A percentile compares a stretch with the other conserved stretches of the same genome.
phyloP scores from a whole-genome alignment of 2,888 invertebrate genomes.

The Magallana nippona region DNA sequence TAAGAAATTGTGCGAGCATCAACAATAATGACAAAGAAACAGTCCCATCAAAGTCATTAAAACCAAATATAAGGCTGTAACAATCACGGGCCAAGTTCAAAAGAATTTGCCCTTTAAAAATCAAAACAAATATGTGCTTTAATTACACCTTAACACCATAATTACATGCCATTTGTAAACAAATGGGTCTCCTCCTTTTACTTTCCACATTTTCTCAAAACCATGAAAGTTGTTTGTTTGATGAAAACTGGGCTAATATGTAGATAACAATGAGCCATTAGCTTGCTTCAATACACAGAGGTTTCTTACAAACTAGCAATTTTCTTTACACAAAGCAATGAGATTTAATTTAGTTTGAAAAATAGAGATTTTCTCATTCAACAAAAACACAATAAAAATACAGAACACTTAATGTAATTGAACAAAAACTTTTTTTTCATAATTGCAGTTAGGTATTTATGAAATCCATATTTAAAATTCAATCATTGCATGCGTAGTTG shows the following conservation, averaged over 20 bases:
- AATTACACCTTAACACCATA: constrained; percentile 1
- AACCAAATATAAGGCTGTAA: neutral
- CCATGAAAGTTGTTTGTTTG: neutral
- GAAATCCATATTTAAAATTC: too few relatives aligned
- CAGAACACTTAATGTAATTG: too few relatives aligned
- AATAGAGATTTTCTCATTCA: too few relatives aligned
- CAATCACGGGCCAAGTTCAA: neutral
- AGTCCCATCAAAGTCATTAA: neutral
- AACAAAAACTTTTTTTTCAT: too few relatives aligned
- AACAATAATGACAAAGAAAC: neutral
- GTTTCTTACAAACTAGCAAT: too few relatives aligned
- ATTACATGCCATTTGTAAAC: constrained; percentile 17
- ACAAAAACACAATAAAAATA: too few relatives aligned
- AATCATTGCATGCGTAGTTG: too few relatives aligned
- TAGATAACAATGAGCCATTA: too few relatives aligned
- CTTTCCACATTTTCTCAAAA: neutral
- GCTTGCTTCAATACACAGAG: too few relatives aligned
- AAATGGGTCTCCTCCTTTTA: neutral
- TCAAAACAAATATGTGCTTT: neutral
- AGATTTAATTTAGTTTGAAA: too few relatives aligned
- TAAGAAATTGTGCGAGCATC: neutral
- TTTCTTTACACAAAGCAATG: too few relatives aligned
- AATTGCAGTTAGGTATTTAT: too few relatives aligned
- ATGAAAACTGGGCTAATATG: neutral
- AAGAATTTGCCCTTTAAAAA: constrained; percentile 28